phyloP scores from a whole-genome alignment of 2,797 vertebrate genomes.

The Eutrigla gurnardus region DNA sequence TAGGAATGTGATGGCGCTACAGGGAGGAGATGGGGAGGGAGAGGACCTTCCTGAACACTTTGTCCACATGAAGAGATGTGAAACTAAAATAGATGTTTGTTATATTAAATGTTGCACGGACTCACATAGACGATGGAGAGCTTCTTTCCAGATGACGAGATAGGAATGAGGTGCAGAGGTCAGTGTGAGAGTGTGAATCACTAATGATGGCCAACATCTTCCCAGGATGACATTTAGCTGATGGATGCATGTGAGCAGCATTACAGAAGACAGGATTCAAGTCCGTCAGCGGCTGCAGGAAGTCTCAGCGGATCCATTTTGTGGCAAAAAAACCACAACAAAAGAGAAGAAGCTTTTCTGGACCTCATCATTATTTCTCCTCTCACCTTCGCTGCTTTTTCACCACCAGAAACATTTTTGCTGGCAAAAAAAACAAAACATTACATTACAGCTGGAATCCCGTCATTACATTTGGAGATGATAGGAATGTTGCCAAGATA shows the following conservation, averaged over 20 bases:
- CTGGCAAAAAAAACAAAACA: too few species aligned
- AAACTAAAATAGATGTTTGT: conserved; percentile 17
- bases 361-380: conserved; percentile 31
- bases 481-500: conserved; percentile 93
- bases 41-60: conserved; percentile 44
- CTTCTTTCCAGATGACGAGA: too few species aligned
- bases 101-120: too few species aligned
- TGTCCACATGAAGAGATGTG: conserved; percentile 50
- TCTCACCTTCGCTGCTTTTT: conserved; percentile 16
- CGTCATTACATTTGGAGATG: conserved; percentile 89
- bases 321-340: too few species aligned
- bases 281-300: not conserved
- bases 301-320: not conserved
- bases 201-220: conserved; percentile 47
- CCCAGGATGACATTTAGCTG: conserved; percentile 30
- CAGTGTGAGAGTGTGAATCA: conserved; percentile 49
- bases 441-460: conserved; percentile 73
- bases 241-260: not conserved
- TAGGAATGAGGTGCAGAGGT: conserved; percentile 34
- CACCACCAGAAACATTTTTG: not conserved
- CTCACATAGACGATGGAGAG: too few species aligned
- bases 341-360: conserved; percentile 8
- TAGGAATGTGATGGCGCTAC: conserved; percentile 76
- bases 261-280: conserved; percentile 5
- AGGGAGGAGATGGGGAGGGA: conserved; percentile 71